phyloP scores from a whole-genome alignment of 2,888 invertebrate species.

The Kuschelorhynchus macadamiae region DNA sequence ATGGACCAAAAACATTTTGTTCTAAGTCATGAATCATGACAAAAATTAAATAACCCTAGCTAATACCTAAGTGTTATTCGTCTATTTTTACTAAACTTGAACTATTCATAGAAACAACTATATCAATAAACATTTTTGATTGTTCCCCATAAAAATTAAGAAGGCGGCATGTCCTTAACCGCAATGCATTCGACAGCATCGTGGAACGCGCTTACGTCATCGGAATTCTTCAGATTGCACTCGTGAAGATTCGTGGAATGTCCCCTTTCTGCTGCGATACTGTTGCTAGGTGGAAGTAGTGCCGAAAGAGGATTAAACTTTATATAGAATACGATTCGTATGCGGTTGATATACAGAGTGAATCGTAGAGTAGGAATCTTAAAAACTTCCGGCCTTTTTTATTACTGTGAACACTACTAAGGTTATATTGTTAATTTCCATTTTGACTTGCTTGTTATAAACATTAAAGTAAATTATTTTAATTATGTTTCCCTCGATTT shows the following conservation, averaged over 20 bases:
- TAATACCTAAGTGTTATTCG: no score
- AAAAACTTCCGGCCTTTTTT: neutral
- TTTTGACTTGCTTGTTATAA: no score
- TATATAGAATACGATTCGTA: neutral
- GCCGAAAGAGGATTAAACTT: constrained; percentile 19
- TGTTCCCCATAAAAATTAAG: no score
- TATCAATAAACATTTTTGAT: no score
- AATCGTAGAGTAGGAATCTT: neutral
- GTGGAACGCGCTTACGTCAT: constrained; percentile 53
- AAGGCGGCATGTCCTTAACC: neutral
- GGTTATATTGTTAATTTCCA: no score
- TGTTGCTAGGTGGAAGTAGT: constrained; percentile 47
- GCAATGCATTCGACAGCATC: neutral
- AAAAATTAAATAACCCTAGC: no score
- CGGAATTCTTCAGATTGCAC: constrained; percentile 58
- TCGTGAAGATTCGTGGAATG: constrained; percentile 49
- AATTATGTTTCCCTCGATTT: no score
- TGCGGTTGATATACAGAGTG: constrained; percentile 8
- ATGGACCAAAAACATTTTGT: no score
- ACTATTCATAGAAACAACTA: no score
- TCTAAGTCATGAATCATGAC: no score
- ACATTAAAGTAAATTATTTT: no score
- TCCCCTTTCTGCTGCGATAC: constrained; percentile 36
- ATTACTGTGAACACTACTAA: neutral
- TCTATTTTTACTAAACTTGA: no score